Conservation (phyloP, 2,113 vertebrate genomes). For the Strigops habroptila region DNA sequence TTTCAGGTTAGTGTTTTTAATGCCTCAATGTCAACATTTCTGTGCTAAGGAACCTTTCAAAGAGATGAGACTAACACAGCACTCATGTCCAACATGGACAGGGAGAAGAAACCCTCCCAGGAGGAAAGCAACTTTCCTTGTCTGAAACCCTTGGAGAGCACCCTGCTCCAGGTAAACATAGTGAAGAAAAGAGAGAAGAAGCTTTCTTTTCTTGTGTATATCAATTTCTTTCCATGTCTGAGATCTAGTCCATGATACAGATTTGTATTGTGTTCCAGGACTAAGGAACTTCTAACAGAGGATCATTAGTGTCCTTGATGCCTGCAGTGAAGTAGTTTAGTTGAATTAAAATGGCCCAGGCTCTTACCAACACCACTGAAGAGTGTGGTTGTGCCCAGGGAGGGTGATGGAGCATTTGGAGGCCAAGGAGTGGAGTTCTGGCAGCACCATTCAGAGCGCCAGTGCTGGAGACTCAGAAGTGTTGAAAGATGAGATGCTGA, state of each 20-base stretch:
- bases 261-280: not conserved
- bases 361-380: not conserved
- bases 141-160: not conserved
- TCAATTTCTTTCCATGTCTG: not conserved
- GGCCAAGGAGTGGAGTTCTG: not conserved
- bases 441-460: not conserved
- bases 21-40: not conserved
- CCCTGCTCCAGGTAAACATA: not conserved
- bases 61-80: not conserved
- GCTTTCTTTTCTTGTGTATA: not conserved
- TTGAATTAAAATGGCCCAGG: not conserved
- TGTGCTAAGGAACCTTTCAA: conserved; percentile 47
- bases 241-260: not conserved
- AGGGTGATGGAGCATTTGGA: fast-evolving
- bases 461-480: not conserved
- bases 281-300: not conserved
- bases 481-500: not conserved
- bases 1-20: not conserved
- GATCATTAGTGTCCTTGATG: not conserved
- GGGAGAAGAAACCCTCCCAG: not conserved
- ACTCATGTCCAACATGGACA: not conserved
- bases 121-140: not conserved
- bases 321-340: not conserved
- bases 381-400: not conserved
- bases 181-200: not conserved